Base-by-base conservation (phyloP, 2,113 vertebrate genomes). In the Cardinalis cardinalis region DNA sequence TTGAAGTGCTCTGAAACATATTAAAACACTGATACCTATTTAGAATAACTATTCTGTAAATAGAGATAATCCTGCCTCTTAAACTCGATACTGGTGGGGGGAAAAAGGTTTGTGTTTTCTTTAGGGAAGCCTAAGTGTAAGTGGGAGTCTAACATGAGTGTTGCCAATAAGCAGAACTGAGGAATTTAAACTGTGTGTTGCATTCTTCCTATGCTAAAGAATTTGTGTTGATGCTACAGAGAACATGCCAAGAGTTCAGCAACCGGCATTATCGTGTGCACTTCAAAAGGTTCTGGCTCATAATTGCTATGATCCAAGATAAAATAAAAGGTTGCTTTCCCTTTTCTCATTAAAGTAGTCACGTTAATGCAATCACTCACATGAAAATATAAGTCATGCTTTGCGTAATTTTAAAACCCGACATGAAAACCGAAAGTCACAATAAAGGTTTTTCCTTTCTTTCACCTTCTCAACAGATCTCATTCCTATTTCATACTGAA, bases 1-100 rank as follows among this genome's bases (percentile, higher is more conserved):
- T 97, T 97, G 96, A 97, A 97, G 95, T 97, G 95, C 94, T 97
- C 90, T 97, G 93, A 96, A 97, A 97, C 94, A 94, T 95, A 97
- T 95, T 97, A 95, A 97, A 97, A 95, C 91, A 91, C 88, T 96
- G 95, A 97, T 97, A 97, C 95, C 96, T 97, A 93, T 95, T 96
- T 96, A 96, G 84, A 97, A 96, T 95, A 96, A 94, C 94, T 87
- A 95, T 89, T 96, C 93, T 91, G 93, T 81, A 96, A 97, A 97
- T 85, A 96, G 91, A 94, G 87, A 96, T 96, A 97, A 97, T 96
- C 93, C 93, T 84, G 83, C 87, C 84, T 94, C 79, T 95, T 94
- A 96, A 87, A 94, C 64, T 87, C 28, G 2, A 94, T 94, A 84
- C 86, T 92, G 75, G 65, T 63, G n/a, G 55, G 51, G 77, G 23